A percentile compares a stretch with the other conserved stretches of the same genome.
Conservation (phyloP, 2,113 vertebrate genomes). For the Numenius arquata region DNA sequence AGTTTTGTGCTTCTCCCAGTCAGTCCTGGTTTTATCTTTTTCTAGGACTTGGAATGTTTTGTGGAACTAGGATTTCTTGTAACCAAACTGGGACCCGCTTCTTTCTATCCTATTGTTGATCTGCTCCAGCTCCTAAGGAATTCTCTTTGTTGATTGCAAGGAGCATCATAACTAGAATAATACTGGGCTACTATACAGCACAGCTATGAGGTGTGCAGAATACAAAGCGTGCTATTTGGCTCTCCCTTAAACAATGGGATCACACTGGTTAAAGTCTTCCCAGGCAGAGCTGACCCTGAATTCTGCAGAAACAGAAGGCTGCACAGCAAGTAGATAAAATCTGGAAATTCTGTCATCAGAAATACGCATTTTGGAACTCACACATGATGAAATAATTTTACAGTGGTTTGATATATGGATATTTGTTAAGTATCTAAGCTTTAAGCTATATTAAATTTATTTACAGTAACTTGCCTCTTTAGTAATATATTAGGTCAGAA, state of each 20-base stretch:
- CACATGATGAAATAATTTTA: not conserved
- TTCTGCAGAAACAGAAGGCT: not conserved
- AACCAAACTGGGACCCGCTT: not conserved
- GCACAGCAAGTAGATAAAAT: not conserved
- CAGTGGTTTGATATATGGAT: not conserved
- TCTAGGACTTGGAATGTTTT: not conserved
- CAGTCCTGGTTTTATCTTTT: not conserved
- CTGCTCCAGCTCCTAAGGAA: not conserved
- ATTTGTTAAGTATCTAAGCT: not conserved
- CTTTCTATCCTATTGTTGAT: not conserved
- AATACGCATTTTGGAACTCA: not conserved
- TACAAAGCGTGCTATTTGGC: fast-evolving
- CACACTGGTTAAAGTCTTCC: fast-evolving
- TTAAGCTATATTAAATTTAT: not conserved
- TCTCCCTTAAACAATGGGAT: not conserved
- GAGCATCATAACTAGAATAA: not conserved
- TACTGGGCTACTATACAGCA: not conserved
- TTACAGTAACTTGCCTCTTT: not conserved
- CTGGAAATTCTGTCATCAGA: not conserved
- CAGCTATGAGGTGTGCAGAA: not conserved
- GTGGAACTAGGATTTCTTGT: not conserved
- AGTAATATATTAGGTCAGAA: not conserved
- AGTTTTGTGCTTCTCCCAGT: not conserved
- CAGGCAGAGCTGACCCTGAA: not conserved
- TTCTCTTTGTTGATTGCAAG: not conserved